phyloP scores from a whole-genome alignment of 1,140 invertebrate species.

The Nasonia giraulti region DNA sequence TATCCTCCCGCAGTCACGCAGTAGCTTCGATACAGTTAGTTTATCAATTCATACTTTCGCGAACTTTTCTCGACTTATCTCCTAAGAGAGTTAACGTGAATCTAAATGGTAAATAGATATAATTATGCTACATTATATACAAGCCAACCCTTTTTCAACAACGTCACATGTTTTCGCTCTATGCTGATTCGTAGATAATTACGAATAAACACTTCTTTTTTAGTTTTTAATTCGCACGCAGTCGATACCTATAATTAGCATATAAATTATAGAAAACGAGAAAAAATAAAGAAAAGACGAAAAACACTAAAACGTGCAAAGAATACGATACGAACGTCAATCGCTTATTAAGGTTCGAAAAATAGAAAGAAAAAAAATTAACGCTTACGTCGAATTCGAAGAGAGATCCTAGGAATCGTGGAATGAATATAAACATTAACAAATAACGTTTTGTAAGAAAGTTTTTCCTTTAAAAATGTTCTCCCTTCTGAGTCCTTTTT shows the following conservation, averaged over 20 bases:
- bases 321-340: constrained; percentile 43
- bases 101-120: constrained; percentile 60
- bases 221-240: not conserved
- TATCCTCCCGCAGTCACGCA: constrained; percentile 47
- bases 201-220: constrained; percentile 16
- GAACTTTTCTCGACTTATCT: constrained; percentile 35
- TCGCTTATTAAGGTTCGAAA: constrained; percentile 37
- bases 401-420: constrained; percentile 47
- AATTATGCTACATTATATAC: constrained; percentile 67
- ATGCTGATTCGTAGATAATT: constrained; percentile 16
- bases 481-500: not conserved
- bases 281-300: constrained; percentile 35
- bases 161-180: constrained; percentile 3
- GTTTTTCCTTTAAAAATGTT: constrained; percentile 26
- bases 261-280: constrained; percentile 47
- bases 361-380: constrained; percentile 33
- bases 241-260: constrained; percentile 20
- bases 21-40: constrained; percentile 22
- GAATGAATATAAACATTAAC: constrained; percentile 51
- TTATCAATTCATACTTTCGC: constrained; percentile 49
- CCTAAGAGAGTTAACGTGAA: constrained; percentile 54
- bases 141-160: constrained; percentile 51
- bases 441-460: constrained; percentile 36
- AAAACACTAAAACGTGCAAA: constrained; percentile 51
- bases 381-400: constrained; percentile 38